Conservation (phyloP, 2,888 invertebrate genomes). For the Epinotia nisella region DNA sequence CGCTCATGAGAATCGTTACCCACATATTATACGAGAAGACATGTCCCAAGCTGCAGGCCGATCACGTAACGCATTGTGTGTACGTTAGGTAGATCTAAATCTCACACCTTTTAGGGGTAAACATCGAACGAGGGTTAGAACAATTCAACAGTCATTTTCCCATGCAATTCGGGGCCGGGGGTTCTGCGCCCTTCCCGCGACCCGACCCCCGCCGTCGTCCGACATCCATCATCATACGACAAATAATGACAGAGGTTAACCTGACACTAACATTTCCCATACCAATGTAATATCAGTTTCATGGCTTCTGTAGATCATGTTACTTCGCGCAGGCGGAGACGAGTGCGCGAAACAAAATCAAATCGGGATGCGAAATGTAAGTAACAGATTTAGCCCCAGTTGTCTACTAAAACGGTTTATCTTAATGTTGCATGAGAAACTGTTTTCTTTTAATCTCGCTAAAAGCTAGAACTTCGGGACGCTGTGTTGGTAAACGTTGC, state of each 20-base stretch:
- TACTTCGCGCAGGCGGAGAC: no score
- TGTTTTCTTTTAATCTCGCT: constrained; percentile 39
- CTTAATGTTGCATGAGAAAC: constrained; percentile 33
- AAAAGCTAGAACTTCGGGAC: constrained; percentile 32
- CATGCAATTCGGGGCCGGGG: no score
- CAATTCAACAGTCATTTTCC: no score
- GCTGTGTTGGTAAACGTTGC: constrained; percentile 26
- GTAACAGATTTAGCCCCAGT: background rate
- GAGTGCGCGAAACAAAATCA: background rate
- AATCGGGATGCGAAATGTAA: background rate
- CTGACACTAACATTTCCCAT: background rate
- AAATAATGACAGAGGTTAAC: background rate
- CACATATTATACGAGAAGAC: background rate
- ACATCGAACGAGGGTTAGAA: no score
- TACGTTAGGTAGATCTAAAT: no score
- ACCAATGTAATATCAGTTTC: no score
- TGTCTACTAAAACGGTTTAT: constrained; percentile 21
- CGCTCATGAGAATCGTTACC: background rate
- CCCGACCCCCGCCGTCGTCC: no score
- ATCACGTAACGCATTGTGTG: no score
- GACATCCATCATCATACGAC: no score
- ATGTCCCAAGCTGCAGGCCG: background rate
- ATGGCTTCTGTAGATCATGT: no score
- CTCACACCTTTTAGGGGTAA: no score
- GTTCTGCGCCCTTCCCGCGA: no score